Evolutionary conservation across 92 coral and sea anemone genomes (phyloP).

Genomic region (Nematostella vectensis): DNA sequence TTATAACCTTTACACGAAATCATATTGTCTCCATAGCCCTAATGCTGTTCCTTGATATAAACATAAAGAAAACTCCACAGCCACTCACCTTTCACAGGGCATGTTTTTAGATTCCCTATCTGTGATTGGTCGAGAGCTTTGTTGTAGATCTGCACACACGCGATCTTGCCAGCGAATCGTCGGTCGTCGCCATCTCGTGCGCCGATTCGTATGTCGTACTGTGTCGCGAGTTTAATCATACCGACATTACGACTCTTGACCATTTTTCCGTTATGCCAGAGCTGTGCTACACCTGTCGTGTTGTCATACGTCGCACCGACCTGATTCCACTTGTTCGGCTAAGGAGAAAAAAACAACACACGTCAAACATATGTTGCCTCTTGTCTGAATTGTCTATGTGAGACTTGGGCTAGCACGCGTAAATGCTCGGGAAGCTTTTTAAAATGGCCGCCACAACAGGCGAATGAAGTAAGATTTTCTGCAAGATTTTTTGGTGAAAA

Average conservation of each 20-base stretch:
- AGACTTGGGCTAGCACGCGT: too few species aligned
- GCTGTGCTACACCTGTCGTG: slow-evolving; percentile 91
- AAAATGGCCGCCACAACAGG: too few species aligned
- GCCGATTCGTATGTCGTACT: slow-evolving; percentile 88
- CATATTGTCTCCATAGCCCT: too few species aligned
- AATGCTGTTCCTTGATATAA: too few species aligned
- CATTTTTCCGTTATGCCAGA: slow-evolving; percentile 99
- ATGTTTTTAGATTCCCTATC: slow-evolving; percentile 79
- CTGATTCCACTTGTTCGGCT: slow-evolving; percentile 93
- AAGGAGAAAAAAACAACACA: too few species aligned
- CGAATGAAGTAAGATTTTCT: too few species aligned
- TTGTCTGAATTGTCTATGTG: too few species aligned
- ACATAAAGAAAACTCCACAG: too few species aligned
- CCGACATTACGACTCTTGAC: slow-evolving; percentile 97
- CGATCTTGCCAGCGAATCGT: slow-evolving; percentile 78
- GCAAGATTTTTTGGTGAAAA: too few species aligned
- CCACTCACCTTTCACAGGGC: slow-evolving; percentile 87
- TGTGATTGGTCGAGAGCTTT: slow-evolving; percentile 86
- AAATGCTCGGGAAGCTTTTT: too few species aligned
- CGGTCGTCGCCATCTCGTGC: slow-evolving; percentile 86
- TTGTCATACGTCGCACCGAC: slow-evolving; percentile 98
- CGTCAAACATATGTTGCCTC: not conserved
- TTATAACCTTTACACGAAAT: too few species aligned
- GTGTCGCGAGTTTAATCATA: slow-evolving; percentile 83
- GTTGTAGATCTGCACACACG: slow-evolving; percentile 85